Evolutionary conservation across 2,113 vertebrate genomes (phyloP), one percentile per base, ranked within the genome.

Genomic region (Clarias macrocephalus): DNA sequence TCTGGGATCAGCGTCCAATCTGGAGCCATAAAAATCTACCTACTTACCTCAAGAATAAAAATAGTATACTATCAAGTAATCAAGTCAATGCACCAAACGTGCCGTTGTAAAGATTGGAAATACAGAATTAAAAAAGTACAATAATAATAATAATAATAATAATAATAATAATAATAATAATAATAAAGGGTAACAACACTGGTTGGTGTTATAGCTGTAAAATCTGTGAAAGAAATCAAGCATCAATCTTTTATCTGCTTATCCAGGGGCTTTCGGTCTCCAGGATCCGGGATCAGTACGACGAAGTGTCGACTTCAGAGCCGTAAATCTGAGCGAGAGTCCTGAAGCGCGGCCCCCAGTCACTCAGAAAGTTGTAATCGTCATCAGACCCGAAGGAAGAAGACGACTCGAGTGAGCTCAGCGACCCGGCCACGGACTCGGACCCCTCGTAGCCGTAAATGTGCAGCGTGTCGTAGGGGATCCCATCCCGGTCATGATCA

Each of bases 291-390:
- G 83, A 86, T 95, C 90, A 95, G 90, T 95, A 95, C 0, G 93
- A 95, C 0, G 93, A 92, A 19, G 91, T 88, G 91, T 91, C 91
- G 72, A 95, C 91, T 42, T 93, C 93, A 0, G 88, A 89, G 16
- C 92, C 96, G 0, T 99, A 99, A 48, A 99, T 93, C 94, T 99
- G 96, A 0, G 98, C 97, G 90, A 99, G 92, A 94, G 97, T 97
- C 93, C 96, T 96, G 94, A 99, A 99, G 70, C 98, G 92, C 23
- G 98, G 98, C 0, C 98, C 98, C 98, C 98, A 99, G 88, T 99
- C 97, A 1, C 92, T 97, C 83, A 99, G 95, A 90, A 99, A 97
- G 93, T 99, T 97, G 12, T 99, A 99, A 81, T 99, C 97, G 82
- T 97, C 82, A 87, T 97, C 97, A 0, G 96, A 97, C 59, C 94